These are phyloP conservation scores for Drosophila aff. DNA, from an alignment of 1,140 invertebrate species.

Conservation along the genomic window DNA sequence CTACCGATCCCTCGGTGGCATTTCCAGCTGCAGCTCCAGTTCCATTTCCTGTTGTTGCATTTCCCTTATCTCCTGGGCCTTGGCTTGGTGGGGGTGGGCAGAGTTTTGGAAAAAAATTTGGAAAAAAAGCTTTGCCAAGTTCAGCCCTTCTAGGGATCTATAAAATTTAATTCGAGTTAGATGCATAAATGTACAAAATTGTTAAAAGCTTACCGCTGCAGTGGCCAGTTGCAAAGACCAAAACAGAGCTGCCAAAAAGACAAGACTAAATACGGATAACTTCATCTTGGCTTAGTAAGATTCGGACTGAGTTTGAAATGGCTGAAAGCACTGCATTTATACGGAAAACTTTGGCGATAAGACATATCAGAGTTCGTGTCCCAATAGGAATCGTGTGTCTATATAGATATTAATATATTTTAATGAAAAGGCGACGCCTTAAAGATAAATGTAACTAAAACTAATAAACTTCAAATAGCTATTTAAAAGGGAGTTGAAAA, in stretches of 20 bases:
- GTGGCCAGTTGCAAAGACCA: not conserved
- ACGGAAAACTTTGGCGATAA: not conserved
- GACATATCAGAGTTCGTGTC: not conserved
- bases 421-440: no score
- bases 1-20: not conserved
- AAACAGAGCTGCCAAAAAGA: not conserved
- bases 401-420: not conserved
- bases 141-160: not conserved
- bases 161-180: not conserved
- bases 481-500: no score
- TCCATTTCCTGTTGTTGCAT: not conserved
- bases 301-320: not conserved
- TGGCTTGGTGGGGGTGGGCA: not conserved
- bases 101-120: no score
- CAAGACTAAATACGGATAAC: not conserved
- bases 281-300: not conserved
- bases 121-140: not conserved
- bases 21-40: not conserved
- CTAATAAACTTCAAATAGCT: no score
- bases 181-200: not conserved
- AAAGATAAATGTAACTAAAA: not conserved
- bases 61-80: not conserved
- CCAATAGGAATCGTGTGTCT: constrained; percentile 4
- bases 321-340: not conserved
- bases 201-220: not conserved